phyloP scores from a whole-genome alignment of 2,113 vertebrate genomes.

The Donacobius atricapilla region DNA sequence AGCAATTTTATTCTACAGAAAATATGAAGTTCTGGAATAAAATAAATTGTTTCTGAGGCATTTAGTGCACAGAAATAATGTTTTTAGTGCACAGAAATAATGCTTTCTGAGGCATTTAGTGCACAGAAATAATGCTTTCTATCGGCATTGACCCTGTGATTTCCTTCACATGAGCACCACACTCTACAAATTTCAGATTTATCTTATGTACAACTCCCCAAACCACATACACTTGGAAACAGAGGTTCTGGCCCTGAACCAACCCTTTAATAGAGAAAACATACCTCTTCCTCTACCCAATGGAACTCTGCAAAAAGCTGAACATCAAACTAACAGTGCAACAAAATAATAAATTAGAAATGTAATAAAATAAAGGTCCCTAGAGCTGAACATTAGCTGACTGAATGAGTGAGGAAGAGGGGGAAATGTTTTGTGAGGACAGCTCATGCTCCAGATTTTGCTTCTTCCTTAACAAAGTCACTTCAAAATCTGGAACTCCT shows the following conservation, averaged over 20 bases:
- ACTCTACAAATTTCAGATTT: fast-evolving
- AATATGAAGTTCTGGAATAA: not conserved
- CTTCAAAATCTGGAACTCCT: constrained; percentile 82
- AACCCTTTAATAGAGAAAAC: not conserved
- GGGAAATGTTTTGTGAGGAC: fast-evolving
- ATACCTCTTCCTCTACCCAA: not conserved
- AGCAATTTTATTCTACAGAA: constrained; percentile 7
- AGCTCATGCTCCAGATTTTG: fast-evolving
- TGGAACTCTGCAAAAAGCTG: fast-evolving
- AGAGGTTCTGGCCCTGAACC: too few species aligned
- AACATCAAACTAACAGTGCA: not conserved
- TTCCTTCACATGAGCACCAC: fast-evolving
- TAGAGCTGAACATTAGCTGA: not conserved
- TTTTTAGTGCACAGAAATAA: not conserved
- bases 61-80: not conserved
- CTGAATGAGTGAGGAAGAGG: not conserved
- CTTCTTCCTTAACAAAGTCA: not conserved
- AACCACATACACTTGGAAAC: fast-evolving
- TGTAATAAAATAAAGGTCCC: not conserved
- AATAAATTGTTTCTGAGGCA: not conserved
- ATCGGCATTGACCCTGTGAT: fast-evolving
- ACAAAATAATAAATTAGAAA: not conserved
- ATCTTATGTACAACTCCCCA: fast-evolving
- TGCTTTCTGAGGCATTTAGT: not conserved
- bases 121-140: not conserved